These are phyloP conservation scores for Cirrhinus mrigala DNA, from an alignment of 2,797 vertebrate species.

Conservation along the genomic window DNA sequence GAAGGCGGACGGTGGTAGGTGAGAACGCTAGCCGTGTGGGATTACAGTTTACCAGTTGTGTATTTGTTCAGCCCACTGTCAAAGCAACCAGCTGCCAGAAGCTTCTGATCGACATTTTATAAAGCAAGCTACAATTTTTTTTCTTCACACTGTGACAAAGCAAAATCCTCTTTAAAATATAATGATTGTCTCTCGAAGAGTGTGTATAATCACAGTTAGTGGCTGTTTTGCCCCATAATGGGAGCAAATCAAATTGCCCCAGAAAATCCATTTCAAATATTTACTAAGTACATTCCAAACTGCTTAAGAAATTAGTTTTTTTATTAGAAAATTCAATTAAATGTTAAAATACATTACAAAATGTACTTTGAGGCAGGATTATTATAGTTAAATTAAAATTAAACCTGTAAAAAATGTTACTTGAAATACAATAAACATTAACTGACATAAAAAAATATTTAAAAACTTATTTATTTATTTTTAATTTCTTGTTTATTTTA, in stretches of 20 bases:
- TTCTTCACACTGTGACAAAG: neutral
- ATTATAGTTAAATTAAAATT: neutral
- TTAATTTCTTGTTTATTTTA: too few species aligned
- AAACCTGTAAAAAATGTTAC: too few species aligned
- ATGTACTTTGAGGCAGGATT: neutral
- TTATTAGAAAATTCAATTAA: neutral
- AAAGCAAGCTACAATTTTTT: neutral
- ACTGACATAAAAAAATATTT: neutral
- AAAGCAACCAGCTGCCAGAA: constrained; percentile 4
- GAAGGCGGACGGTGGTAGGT: constrained; percentile 26
- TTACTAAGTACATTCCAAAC: neutral
- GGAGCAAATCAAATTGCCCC: neutral
- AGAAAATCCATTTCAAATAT: neutral
- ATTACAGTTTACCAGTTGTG: constrained; percentile 17
- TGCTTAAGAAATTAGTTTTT: neutral
- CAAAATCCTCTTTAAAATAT: constrained; percentile 6
- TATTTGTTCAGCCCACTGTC: constrained; percentile 28
- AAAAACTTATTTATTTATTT: neutral
- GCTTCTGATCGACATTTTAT: constrained; percentile 15
- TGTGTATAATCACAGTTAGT: neutral
- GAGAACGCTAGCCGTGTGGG: constrained; percentile 16
- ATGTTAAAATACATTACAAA: neutral
- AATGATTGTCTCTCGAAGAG: neutral
- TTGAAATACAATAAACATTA: neutral
- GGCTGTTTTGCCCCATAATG: constrained; percentile 1